Evolutionary conservation across 2,113 vertebrate genomes (phyloP).

Genomic region (Aldabrachelys gigantea): DNA sequence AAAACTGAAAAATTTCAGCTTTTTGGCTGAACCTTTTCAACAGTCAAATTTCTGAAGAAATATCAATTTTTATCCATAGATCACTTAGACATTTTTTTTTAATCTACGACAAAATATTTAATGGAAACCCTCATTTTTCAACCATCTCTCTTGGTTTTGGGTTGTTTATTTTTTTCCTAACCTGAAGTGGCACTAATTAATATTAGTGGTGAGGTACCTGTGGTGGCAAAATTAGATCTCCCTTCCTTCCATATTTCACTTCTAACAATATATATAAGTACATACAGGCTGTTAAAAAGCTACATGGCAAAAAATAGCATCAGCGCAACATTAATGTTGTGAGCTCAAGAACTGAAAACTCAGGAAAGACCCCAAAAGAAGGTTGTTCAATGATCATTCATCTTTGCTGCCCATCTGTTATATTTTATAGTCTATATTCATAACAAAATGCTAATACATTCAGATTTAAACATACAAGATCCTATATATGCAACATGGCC

Average conservation of each 20-base stretch:
- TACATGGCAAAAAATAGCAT: background rate
- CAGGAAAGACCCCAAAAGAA: background rate
- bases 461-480: background rate
- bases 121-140: background rate
- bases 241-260: background rate
- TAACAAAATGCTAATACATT: background rate
- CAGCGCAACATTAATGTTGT: background rate
- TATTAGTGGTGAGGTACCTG: background rate
- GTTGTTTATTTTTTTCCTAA: background rate
- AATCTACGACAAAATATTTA: background rate
- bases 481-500: background rate
- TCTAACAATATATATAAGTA: background rate
- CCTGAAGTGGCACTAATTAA: background rate
- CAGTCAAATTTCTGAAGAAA: background rate
- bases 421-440: conserved; percentile 19
- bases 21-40: background rate
- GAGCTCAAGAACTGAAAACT: conserved; percentile 15
- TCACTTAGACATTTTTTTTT: background rate
- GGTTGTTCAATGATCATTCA: conserved; percentile 34
- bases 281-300: background rate
- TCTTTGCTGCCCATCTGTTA: conserved; percentile 32
- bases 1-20: background rate
- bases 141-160: background rate
- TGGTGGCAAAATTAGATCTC: background rate
- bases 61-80: background rate